A percentile compares a stretch with the other conserved stretches of the same genome.
Conservation (phyloP, 2,113 vertebrate genomes). For the Diphyllodes magnificus region DNA sequence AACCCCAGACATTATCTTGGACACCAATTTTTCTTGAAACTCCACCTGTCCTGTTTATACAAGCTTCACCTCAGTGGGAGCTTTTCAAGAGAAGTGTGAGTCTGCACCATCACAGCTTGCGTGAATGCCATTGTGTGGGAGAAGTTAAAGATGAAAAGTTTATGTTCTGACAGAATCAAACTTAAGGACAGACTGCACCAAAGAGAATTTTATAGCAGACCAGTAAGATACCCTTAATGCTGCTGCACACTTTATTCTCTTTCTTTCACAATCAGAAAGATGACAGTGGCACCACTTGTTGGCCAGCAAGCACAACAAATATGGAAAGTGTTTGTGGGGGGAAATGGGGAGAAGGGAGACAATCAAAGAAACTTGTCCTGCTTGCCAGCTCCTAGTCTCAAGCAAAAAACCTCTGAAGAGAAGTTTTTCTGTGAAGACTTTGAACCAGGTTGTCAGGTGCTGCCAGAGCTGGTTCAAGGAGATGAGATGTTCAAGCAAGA, state of each 20-base stretch:
- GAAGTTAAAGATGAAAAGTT: background rate
- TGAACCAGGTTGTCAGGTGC: background rate
- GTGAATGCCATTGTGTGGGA: background rate
- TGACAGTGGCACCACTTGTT: background rate
- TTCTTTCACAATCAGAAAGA: background rate
- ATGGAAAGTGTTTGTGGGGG: fast-evolving
- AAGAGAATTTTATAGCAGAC: background rate
- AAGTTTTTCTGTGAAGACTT: background rate
- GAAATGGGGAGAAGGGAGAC: background rate
- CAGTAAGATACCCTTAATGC: background rate
- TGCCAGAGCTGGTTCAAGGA: background rate
- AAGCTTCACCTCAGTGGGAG: background rate
- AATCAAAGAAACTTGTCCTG: background rate
- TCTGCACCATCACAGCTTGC: background rate
- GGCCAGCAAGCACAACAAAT: background rate
- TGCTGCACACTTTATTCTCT: background rate
- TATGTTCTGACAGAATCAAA: background rate
- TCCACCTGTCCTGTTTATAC: background rate
- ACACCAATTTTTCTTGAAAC: background rate
- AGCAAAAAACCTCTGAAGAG: background rate
- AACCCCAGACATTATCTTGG: background rate
- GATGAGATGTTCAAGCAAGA: background rate
- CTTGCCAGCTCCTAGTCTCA: background rate
- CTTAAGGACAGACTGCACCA: background rate
- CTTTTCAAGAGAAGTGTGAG: background rate